phyloP scores from a whole-genome alignment of 2,797 vertebrate genomes.

The Poecile montanus region DNA sequence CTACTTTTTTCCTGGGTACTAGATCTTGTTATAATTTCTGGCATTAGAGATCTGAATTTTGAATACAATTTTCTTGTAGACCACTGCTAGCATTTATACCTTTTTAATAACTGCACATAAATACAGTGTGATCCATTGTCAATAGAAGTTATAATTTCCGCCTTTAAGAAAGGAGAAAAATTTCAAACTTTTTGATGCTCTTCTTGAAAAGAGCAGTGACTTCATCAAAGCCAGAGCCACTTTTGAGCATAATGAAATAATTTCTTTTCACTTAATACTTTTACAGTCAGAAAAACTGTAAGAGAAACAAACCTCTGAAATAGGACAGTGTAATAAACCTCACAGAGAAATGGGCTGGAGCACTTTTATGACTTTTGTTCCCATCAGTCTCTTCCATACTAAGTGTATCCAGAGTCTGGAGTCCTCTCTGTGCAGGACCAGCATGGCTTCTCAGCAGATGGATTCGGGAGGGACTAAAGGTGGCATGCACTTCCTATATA shows the following conservation, averaged over 20 bases:
- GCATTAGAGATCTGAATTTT: not conserved
- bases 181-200: not conserved
- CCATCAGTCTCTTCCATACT: not conserved
- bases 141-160: not conserved
- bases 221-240: not conserved
- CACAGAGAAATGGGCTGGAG: not conserved
- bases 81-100: not conserved
- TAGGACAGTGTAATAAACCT: not conserved
- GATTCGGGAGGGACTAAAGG: not conserved
- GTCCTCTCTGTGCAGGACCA: not conserved
- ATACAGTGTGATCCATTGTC: not conserved
- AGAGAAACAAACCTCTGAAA: not conserved
- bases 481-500: not conserved
- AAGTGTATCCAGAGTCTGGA: not conserved
- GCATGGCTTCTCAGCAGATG: not conserved
- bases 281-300: not conserved
- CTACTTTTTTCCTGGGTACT: not conserved
- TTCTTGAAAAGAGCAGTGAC: not conserved
- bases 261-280: not conserved
- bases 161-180: not conserved
- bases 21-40: not conserved
- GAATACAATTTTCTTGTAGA: not conserved
- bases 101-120: not conserved
- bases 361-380: not conserved
- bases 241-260: not conserved